Base-by-base conservation (phyloP, 1,140 invertebrate genomes). In the Pseudomyrmex sp. region DNA sequence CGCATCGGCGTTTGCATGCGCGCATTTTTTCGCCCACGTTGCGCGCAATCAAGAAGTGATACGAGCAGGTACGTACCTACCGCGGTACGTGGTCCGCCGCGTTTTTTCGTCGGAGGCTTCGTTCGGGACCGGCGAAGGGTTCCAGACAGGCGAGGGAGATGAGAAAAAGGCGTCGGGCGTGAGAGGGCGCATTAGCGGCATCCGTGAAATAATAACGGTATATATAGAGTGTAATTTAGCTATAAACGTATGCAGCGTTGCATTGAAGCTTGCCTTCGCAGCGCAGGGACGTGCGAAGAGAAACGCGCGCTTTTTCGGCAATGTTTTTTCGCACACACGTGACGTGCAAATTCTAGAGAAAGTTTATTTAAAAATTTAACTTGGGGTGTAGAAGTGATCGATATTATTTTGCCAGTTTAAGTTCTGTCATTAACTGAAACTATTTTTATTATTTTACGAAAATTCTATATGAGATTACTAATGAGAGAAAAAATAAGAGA, bases 211-310 rank as follows among this genome's bases (percentile, higher is more conserved):
- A 93, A 93, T 93, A 92, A 93, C 92, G 88, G 91, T 91, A 91
- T 91, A 87, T 92, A 93, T 92, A 92, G 92, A 93, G 91, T 93
- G 88, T 93, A 93, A 93, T 93, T 93, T 93, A 92, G 88, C 92
- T 93, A 35, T 35, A 93, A 93, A 92, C 91, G 92, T 93, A 93
- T 93, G 91, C 91, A 93, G 90, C 88, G 91, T 92, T 89, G 90
- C 88, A 88, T 89, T 72, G 90, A 91, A 89, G 91, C 87, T 86
- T 70, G 89, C 86, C 90, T 75, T 77, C 62, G 86, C 35, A 85
- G 54, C 69, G 72, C 90, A 92, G 91, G 90, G 84, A 88, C 68
- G 91, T 92, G 87, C 83, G 80, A 85, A 90, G 76, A 75, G 5
- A 35, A 35, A 7, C 35, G 35, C 52, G 80, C 54, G 26, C 18